Evolutionary conservation across 2,797 vertebrate genomes (phyloP).

Genomic region (Sphaeramia orbicularis): DNA sequence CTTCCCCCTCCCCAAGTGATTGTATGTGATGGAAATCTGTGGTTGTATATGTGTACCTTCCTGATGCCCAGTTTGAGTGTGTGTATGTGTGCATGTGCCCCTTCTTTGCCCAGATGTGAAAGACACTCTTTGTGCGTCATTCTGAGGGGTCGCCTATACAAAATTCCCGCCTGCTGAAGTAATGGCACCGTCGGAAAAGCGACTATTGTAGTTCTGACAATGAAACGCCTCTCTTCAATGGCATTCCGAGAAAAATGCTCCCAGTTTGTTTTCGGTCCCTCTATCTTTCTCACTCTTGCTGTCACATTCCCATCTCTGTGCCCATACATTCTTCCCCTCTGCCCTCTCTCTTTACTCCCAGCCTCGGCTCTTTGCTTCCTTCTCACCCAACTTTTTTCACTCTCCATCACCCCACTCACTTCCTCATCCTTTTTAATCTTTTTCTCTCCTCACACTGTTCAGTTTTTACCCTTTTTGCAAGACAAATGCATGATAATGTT

Average conservation of each 20-base stretch:
- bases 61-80: conserved; percentile 74
- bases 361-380: conserved; percentile 68
- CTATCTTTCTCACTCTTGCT: conserved; percentile 85
- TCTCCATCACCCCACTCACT: conserved; percentile 23
- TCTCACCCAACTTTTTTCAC: conserved; percentile 63
- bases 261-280: conserved; percentile 87
- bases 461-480: conserved; percentile 3
- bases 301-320: conserved; percentile 86
- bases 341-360: conserved; percentile 79
- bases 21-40: conserved; percentile 71
- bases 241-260: conserved; percentile 84
- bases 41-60: conserved; percentile 71
- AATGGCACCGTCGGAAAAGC: conserved; percentile 91
- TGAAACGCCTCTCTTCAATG: conserved; percentile 87
- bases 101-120: conserved; percentile 83
- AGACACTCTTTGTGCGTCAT: conserved; percentile 85
- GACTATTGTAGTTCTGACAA: conserved; percentile 90
- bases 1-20: conserved; percentile 61
- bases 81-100: conserved; percentile 78
- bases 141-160: conserved; percentile 88
- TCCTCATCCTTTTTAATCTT: conserved; percentile 38
- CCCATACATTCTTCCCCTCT: conserved; percentile 87
- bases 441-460: conserved; percentile 29
- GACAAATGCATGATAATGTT: conserved; percentile 33
- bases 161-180: conserved; percentile 98